phyloP scores from a whole-genome alignment of 2,888 invertebrate genomes.

The Zele albiditarsus region DNA sequence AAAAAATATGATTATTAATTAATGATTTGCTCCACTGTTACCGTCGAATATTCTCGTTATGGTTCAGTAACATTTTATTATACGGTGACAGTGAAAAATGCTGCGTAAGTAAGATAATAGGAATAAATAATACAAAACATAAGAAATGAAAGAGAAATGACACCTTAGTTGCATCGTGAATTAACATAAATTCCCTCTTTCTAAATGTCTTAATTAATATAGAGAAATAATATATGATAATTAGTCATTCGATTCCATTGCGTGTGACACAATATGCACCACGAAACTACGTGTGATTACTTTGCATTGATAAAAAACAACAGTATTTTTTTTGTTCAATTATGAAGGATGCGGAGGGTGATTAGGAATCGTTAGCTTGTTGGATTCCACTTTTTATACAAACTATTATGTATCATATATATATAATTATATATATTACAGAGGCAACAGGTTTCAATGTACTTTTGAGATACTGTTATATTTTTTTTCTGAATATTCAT shows the following conservation, averaged over 20 bases:
- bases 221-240: neutral
- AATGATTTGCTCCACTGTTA: neutral
- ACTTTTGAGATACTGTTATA: no score
- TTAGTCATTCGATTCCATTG: neutral
- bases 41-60: neutral
- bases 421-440: constrained; percentile 11
- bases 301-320: neutral
- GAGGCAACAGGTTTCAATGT: neutral
- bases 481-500: no score
- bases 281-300: neutral
- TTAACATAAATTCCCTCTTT: neutral
- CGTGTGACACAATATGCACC: neutral
- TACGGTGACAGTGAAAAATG: neutral
- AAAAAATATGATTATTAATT: neutral
- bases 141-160: neutral
- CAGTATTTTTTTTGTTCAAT: neutral
- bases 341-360: no score
- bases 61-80: neutral
- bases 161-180: neutral
- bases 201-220: neutral
- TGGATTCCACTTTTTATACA: neutral
- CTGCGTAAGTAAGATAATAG: neutral
- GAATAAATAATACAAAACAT: neutral
- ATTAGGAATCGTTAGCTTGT: neutral
- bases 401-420: neutral